Evolutionary conservation across 2,113 vertebrate species (phyloP), one percentile per base, ranked within the genome.

Genomic region (Tiliqua scincoides): DNA sequence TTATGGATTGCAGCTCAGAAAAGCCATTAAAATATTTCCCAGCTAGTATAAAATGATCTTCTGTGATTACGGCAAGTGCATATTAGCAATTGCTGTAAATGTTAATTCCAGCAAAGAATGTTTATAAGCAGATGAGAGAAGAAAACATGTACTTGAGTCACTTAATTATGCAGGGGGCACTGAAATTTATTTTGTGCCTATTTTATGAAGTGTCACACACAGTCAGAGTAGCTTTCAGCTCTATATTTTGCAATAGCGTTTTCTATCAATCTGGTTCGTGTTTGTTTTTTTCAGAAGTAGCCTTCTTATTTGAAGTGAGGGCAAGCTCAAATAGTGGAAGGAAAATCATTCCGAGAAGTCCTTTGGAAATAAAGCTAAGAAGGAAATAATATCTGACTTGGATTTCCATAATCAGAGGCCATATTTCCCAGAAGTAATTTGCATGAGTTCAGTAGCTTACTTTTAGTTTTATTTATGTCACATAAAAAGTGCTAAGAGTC

Each of bases 51-150:
- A 71, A 87, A 88, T 68, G 37, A 40, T 87, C 35, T 54, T 32
- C 1, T 57, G 59, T 9, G 10, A 82, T 52, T 88, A 63, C 8
- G 84, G 48, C 59, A 88, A 88, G 32, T 82, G 89, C 92, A 88
- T 92, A 89, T n/a, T 89, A 70, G 30, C 78, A 90, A 77, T 89
- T 30, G 75, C 59, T 85, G 84, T 82, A 87, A 85, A 93, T 91
- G 74, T 52, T 65, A 89, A 76, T 88, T 82, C 62, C 68, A 93
- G 63, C 4, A 91, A 85, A 54, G 90, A 70, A 35, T 67, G 80
- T 84, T 89, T 86, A 83, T 88, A 61, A 77, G 43, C 54, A 87
- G 54, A 67, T 86, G 43, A 76, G 30, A 63, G 79, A 88, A 85
- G 59, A 86, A 90, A 87, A 86, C 59, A 48, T 87, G 17, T 2